Conservation (phyloP, 92 coral and sea anemone genomes). For the Plumapathes pennacea region DNA sequence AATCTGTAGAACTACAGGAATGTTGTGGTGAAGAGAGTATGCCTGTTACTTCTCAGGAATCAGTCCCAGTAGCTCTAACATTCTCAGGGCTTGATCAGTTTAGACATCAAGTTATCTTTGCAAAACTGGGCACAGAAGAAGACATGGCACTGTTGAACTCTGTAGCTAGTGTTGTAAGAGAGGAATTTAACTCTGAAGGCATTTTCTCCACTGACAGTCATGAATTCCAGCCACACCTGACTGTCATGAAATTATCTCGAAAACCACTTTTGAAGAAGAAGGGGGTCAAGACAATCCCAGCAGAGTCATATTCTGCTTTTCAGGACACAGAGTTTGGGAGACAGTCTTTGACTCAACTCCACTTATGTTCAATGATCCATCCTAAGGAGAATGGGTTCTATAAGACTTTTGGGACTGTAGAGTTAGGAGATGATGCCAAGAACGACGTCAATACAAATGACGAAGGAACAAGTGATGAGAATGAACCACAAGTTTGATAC, state of each 20-base stretch:
- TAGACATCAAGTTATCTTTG: constrained; percentile 81
- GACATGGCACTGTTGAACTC: constrained; percentile 41
- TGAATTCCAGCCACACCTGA: constrained; percentile 81
- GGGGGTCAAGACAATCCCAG: constrained; percentile 72
- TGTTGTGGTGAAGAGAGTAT: too few relatives aligned
- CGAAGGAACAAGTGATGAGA: too few relatives aligned
- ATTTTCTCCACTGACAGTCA: constrained; percentile 60
- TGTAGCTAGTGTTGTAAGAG: constrained; percentile 49
- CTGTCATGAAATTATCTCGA: constrained; percentile 84
- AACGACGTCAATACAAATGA: too few relatives aligned
- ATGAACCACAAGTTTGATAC: too few relatives aligned
- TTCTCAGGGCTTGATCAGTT: constrained; percentile 85
- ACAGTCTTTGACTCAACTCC: constrained; percentile 54
- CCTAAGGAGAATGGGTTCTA: constrained; percentile 89
- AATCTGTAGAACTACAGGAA: too few relatives aligned
- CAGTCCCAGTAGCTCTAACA: constrained; percentile 33
- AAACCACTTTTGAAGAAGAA: constrained; percentile 60
- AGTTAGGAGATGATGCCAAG: constrained; percentile 8
- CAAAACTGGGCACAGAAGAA: constrained; percentile 56
- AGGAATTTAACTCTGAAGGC: constrained; percentile 56
- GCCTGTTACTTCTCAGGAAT: too few relatives aligned
- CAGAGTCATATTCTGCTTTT: constrained; percentile 62
- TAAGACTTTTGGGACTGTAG: constrained; percentile 53
- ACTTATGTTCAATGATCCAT: constrained; percentile 82
- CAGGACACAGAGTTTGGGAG: constrained; percentile 64